A percentile compares a stretch with the other conserved stretches of the same genome.
Evolutionary conservation across 2,113 vertebrate species (phyloP).

Genomic region (Silurus meridionalis): DNA sequence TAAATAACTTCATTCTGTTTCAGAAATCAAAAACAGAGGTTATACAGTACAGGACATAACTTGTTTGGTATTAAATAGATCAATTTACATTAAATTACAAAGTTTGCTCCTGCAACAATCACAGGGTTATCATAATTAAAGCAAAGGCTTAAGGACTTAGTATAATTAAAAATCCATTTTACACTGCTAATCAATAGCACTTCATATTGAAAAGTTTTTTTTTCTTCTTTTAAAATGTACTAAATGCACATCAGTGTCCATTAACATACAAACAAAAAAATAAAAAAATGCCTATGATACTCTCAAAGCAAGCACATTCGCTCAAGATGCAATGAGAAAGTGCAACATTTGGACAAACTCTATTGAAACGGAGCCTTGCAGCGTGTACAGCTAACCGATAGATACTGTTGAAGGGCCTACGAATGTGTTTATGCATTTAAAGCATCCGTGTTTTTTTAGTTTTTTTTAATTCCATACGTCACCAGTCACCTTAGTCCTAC

Average conservation of each 20-base stretch:
- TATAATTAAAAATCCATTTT: background rate
- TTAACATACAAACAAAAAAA: background rate
- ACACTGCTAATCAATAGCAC: conserved; percentile 45
- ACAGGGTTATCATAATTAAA: background rate
- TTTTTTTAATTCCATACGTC: background rate
- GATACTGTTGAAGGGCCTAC: background rate
- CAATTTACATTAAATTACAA: conserved; percentile 27
- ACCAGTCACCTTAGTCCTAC: background rate
- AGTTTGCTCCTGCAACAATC: background rate
- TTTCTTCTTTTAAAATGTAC: too few relatives aligned
- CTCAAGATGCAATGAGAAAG: background rate
- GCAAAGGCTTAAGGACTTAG: background rate
- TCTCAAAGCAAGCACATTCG: background rate
- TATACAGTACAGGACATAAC: conserved; percentile 28
- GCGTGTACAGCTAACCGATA: background rate
- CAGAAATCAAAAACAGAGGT: conserved; percentile 19
- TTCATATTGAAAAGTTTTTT: conserved; percentile 4
- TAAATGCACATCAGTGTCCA: conserved; percentile 7
- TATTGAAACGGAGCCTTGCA: background rate
- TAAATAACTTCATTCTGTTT: conserved; percentile 19
- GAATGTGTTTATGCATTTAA: background rate
- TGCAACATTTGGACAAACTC: background rate
- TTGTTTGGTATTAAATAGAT: conserved; percentile 41
- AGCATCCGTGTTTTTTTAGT: background rate
- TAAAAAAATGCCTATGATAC: background rate